A percentile compares a stretch with the other conserved stretches of the same genome.
phyloP scores from a whole-genome alignment of 2,888 invertebrate species.

The Platycnemis pennipes region DNA sequence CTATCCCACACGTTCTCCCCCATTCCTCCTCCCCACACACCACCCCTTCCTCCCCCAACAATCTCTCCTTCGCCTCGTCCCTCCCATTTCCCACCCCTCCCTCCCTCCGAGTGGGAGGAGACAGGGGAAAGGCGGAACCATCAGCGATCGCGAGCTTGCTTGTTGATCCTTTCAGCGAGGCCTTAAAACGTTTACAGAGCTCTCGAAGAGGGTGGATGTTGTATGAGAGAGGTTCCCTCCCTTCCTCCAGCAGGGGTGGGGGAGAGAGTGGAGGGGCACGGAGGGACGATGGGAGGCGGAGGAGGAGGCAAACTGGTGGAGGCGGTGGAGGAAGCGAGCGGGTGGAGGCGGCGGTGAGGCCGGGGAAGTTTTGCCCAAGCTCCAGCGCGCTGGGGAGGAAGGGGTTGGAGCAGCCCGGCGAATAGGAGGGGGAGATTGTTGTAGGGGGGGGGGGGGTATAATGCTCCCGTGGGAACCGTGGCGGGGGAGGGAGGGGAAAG shows the following conservation, averaged over 20 bases:
- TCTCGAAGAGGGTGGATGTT: conserved; percentile 70
- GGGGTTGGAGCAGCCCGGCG: too few species aligned
- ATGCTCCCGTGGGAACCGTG: conserved; percentile 45
- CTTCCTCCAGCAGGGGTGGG: too few species aligned
- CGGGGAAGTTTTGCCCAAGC: conserved; percentile 36
- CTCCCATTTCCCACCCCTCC: not conserved
- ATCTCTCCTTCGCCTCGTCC: not conserved
- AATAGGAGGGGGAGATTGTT: too few species aligned
- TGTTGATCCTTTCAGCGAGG: conserved; percentile 72
- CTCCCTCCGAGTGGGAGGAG: not conserved
- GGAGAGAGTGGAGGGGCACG: not conserved
- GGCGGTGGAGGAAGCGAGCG: not conserved
- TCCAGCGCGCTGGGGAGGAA: too few species aligned
- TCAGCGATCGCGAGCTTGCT: conserved; percentile 69
- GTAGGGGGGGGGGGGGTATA: conserved; percentile 37
- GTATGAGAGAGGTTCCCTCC: conserved; percentile 30
- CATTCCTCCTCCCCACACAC: not conserved
- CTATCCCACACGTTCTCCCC: not conserved
- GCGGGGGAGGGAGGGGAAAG: not conserved
- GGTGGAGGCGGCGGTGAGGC: not conserved
- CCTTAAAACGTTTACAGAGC: conserved; percentile 73
- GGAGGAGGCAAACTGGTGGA: not conserved
- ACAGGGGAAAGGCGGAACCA: conserved; percentile 53
- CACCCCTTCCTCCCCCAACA: not conserved
- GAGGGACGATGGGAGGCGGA: not conserved